These are phyloP conservation scores for Torymus aiolomorphi DNA, from an alignment of 2,888 invertebrate species.

Conservation along the genomic window DNA sequence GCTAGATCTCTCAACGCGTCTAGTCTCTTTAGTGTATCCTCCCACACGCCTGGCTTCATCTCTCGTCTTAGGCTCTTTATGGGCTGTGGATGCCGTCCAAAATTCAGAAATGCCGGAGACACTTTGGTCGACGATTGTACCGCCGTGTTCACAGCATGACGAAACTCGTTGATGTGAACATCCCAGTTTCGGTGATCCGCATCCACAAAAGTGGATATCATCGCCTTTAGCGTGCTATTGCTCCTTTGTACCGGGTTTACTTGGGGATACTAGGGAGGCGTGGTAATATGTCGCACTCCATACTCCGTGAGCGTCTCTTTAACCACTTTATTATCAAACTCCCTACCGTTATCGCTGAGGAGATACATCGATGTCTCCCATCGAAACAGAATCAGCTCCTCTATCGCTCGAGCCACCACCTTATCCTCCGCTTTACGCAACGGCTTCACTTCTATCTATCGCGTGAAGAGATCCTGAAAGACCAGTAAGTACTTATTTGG, in stretches of 20 bases:
- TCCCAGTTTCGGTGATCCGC: slow-evolving; percentile 27
- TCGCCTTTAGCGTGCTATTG: slow-evolving; percentile 16
- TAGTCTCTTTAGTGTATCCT: background rate
- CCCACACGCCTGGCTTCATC: background rate
- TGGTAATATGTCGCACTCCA: no score
- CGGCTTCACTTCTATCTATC: slow-evolving; percentile 17
- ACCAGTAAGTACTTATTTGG: slow-evolving; percentile 1
- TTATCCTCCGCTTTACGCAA: background rate
- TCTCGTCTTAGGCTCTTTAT: slow-evolving; percentile 32
- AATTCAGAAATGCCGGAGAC: background rate
- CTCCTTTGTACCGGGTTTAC: background rate
- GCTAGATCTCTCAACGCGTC: background rate
- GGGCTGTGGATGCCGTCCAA: background rate
- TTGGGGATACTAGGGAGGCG: background rate
- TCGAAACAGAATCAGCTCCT: no score
- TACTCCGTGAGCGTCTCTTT: no score
- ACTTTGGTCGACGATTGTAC: background rate
- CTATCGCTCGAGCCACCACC: no score
- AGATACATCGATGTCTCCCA: no score
- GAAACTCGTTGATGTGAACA: slow-evolving; percentile 1
- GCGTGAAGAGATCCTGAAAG: slow-evolving; percentile 27
- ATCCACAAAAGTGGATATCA: slow-evolving; percentile 18
- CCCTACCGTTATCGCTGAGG: no score
- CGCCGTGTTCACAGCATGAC: slow-evolving; percentile 19
- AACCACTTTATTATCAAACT: no score